phyloP scores from a whole-genome alignment of 2,113 vertebrate genomes.

The Corvus cornix region DNA sequence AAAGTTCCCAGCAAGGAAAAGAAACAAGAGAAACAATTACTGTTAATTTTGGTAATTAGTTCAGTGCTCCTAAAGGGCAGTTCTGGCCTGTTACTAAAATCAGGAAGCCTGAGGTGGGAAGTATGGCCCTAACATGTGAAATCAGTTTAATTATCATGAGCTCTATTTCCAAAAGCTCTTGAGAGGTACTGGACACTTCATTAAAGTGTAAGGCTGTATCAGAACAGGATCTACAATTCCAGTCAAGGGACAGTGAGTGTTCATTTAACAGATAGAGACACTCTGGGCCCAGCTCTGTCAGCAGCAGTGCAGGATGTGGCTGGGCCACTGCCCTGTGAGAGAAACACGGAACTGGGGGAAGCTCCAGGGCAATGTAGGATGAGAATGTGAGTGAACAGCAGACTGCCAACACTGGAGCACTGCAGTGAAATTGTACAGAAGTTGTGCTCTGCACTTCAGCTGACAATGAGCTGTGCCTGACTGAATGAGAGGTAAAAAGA shows the following conservation, averaged over 20 bases:
- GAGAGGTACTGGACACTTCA: not conserved
- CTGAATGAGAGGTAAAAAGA: not conserved
- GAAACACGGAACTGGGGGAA: fast-evolving
- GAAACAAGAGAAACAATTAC: not conserved
- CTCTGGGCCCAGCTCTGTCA: not conserved
- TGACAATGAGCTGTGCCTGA: fast-evolving
- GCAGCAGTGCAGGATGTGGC: fast-evolving
- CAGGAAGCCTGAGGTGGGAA: not conserved
- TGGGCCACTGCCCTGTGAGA: not conserved
- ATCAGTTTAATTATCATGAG: not conserved
- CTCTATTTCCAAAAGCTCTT: not conserved
- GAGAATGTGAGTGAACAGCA: not conserved
- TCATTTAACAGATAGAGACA: not conserved
- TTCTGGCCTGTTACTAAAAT: not conserved
- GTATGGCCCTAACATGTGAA: not conserved
- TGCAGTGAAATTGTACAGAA: fast-evolving
- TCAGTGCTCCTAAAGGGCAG: not conserved
- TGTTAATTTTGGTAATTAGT: not conserved
- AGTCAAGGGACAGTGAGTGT: not conserved
- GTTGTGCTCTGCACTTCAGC: not conserved
- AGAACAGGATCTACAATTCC: not conserved
- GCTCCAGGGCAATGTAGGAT: fast-evolving
- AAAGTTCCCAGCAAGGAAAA: not conserved
- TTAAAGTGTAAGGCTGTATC: fast-evolving
- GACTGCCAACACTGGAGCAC: not conserved